Evolutionary conservation across 2,113 vertebrate genomes (phyloP), one percentile per base, ranked within the genome.

Genomic region (Odontesthes bonariensis): DNA sequence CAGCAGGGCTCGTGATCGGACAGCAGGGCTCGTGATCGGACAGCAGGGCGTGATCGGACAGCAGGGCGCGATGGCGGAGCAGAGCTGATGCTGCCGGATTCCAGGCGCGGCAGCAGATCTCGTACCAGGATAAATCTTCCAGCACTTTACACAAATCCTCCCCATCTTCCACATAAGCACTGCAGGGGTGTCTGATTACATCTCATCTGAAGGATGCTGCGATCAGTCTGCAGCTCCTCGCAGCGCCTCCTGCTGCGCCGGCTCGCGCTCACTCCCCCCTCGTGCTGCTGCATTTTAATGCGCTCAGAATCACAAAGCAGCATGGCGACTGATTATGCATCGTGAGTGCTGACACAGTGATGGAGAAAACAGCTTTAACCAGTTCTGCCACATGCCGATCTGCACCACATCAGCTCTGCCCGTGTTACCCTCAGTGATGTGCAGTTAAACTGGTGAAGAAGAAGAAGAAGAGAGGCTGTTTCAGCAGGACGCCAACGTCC

Each of bases 381-480:
- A 53, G 33, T 66, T 79, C 52, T 52, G 44, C 73, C 65, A 40
- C 81, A 63, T 27, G 64, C 55, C 4, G 13, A 70, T 47, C 65
- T 14, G 52, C 56, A 22, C 17, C 69, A 8, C 74, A 69, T 69
- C 77, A n/a, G n/a, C 60, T 44, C 53, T 35, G 70, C 49, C 58
- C 22, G 0, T 53, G 70, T 17, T 31, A 73, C 67, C 58, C 66
- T 1, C 66, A 0, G 7, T 65, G 71, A 78, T 81, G 64, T 81
- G 74, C 69, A 72, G 78, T 72, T 73, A 78, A 73, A 78, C 49
- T 60, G 66, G 27, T 27, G n/a, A n/a, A n/a, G n/a, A n/a, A n/a
- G n/a, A n/a, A n/a, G n/a, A n/a, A n/a, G n/a, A n/a, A n/a, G n/a
- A n/a, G n/a, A n/a, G n/a, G 69, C 76, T 71, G 44, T 51, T 58